These are phyloP conservation scores for Venustaconcha ellipsiformis DNA, from an alignment of 1,140 invertebrate species.

Conservation along the genomic window DNA sequence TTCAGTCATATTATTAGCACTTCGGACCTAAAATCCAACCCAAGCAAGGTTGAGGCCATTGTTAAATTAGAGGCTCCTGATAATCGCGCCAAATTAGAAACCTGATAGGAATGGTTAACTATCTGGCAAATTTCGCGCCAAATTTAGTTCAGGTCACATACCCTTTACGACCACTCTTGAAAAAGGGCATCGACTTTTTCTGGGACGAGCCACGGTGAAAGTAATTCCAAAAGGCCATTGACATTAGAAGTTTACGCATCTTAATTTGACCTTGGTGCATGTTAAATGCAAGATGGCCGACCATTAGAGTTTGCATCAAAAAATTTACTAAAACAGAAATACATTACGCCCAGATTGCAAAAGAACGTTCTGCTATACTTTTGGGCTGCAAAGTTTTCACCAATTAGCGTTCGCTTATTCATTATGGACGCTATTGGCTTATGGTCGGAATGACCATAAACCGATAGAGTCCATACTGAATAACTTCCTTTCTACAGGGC, in stretches of 20 bases:
- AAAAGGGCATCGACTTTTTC: slow-evolving; percentile 32
- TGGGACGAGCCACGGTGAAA: slow-evolving; percentile 21
- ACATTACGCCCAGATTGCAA: slow-evolving; percentile 70
- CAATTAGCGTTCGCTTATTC: slow-evolving; percentile 55
- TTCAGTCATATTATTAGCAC: slow-evolving; percentile 24
- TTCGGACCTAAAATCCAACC: slow-evolving; percentile 63
- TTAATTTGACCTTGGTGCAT: slow-evolving; percentile 61
- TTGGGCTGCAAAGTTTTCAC: slow-evolving; percentile 69
- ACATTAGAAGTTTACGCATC: slow-evolving; percentile 36
- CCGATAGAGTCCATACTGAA: slow-evolving; percentile 28
- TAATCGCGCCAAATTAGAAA: slow-evolving; percentile 57
- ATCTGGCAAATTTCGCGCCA: slow-evolving; percentile 56
- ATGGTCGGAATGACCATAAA: slow-evolving; percentile 27
- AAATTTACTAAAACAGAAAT: slow-evolving; percentile 65
- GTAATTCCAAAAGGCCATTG: slow-evolving; percentile 20
- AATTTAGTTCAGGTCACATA: slow-evolving; percentile 26
- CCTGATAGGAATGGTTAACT: slow-evolving; percentile 67
- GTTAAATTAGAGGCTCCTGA: slow-evolving; percentile 59
- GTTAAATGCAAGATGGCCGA: slow-evolving; percentile 66
- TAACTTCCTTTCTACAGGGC: slow-evolving; percentile 29
- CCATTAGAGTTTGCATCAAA: slow-evolving; percentile 68
- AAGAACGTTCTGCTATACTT: slow-evolving; percentile 70
- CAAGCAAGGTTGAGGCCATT: slow-evolving; percentile 66
- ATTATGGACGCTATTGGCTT: no score
- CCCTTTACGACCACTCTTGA: slow-evolving; percentile 28